Evolutionary conservation across 2,113 vertebrate species (phyloP).

Genomic region (Montifringilla adamsi): DNA sequence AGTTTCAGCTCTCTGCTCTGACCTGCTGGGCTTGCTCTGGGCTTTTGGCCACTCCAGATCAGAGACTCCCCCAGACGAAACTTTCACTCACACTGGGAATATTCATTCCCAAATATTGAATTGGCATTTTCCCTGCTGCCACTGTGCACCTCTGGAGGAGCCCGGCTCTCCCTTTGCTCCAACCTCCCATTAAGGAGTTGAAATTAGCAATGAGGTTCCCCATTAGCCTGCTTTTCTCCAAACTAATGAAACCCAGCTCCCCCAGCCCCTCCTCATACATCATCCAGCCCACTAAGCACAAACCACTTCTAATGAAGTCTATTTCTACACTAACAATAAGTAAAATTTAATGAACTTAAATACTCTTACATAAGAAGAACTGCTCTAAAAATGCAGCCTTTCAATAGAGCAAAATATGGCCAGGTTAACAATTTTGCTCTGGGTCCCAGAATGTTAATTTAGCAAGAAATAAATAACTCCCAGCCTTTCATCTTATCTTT

Average conservation of each 20-base stretch:
- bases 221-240: neutral
- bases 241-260: slow-evolving; percentile 6
- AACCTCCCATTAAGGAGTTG: neutral
- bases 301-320: neutral
- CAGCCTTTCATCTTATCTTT: slow-evolving; percentile 62
- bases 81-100: neutral
- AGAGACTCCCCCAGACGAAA: neutral
- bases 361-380: neutral
- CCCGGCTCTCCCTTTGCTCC: neutral
- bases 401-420: neutral
- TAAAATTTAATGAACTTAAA: neutral
- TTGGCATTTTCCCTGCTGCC: neutral
- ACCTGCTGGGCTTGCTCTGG: neutral
- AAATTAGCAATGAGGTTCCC: neutral
- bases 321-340: neutral
- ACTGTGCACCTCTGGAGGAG: neutral
- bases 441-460: slow-evolving; percentile 1
- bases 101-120: neutral
- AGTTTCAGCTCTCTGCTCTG: neutral
- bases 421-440: slow-evolving; percentile 19
- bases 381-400: neutral
- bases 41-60: neutral
- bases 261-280: neutral
- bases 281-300: neutral
- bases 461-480: slow-evolving; percentile 53